Conservation (phyloP, 2,888 invertebrate species). For the Mimumesa dahlbomi region DNA sequence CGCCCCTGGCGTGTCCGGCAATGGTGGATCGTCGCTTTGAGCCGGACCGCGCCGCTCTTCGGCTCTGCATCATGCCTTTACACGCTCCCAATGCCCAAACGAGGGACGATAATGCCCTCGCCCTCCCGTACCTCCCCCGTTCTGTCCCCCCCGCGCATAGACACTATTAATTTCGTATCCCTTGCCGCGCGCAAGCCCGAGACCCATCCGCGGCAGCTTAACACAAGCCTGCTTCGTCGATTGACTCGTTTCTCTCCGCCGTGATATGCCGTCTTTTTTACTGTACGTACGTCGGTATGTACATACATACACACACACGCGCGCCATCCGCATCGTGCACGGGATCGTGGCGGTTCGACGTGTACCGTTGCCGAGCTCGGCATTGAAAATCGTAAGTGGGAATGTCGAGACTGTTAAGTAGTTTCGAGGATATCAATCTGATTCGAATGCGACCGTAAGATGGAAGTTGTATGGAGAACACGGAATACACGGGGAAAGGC, state of each 20-base stretch:
- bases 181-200: constrained; percentile 46
- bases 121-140: too few relatives aligned
- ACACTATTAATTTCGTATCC: constrained; percentile 79
- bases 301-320: too few relatives aligned
- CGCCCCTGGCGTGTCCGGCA: constrained; percentile 79
- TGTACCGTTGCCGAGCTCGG: too few relatives aligned
- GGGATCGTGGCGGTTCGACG: too few relatives aligned
- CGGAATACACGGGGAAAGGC: too few relatives aligned
- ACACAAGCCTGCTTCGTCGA: constrained; percentile 22
- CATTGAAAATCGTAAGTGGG: too few relatives aligned
- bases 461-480: too few relatives aligned
- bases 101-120: constrained; percentile 76
- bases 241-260: constrained; percentile 19
- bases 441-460: too few relatives aligned
- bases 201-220: constrained; percentile 35
- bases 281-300: too few relatives aligned
- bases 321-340: too few relatives aligned
- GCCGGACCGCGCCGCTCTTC: constrained; percentile 72
- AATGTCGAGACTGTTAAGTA: too few relatives aligned
- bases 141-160: constrained; percentile 75
- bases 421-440: too few relatives aligned
- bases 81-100: constrained; percentile 78
- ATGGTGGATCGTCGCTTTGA: constrained; percentile 78
- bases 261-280: background rate
- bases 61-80: constrained; percentile 77